phyloP scores from a whole-genome alignment of 2,888 invertebrate genomes.

The Lithodes maja region DNA sequence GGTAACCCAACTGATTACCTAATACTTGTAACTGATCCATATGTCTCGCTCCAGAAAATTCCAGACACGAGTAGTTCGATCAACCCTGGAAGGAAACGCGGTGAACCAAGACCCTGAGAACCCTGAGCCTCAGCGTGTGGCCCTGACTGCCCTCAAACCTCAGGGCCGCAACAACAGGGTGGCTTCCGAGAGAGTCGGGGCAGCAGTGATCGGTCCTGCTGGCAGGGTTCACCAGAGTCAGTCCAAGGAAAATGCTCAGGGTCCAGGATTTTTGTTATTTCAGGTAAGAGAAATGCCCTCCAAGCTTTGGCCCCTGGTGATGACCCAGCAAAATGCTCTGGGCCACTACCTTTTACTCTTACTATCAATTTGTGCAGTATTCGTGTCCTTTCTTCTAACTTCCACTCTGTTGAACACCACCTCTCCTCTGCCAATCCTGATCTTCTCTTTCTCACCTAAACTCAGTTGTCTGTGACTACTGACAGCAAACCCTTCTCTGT shows the following conservation, averaged over 20 bases:
- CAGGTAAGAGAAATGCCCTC: constrained; percentile 24
- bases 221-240: constrained; percentile 38
- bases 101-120: constrained; percentile 76
- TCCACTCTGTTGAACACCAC: too few relatives aligned
- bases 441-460: too few relatives aligned
- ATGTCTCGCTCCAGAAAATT: constrained; percentile 80
- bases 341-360: not conserved
- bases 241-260: constrained; percentile 34
- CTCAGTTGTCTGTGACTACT: too few relatives aligned
- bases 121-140: constrained; percentile 73
- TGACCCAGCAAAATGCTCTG: not conserved
- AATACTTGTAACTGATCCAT: too few relatives aligned
- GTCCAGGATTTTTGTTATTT: constrained; percentile 49
- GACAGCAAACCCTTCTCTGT: too few relatives aligned
- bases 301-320: too few relatives aligned
- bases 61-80: constrained; percentile 82
- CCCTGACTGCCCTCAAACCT: constrained; percentile 73
- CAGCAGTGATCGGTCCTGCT: constrained; percentile 59
- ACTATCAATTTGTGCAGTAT: not conserved
- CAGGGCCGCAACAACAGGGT: constrained; percentile 75
- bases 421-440: too few relatives aligned
- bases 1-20: too few relatives aligned
- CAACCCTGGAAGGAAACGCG: constrained; percentile 75
- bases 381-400: too few relatives aligned
- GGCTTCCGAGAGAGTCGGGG: constrained; percentile 75